These are phyloP conservation scores for Atrina japonica DNA, from an alignment of 2,888 invertebrate species.

Conservation along the genomic window DNA sequence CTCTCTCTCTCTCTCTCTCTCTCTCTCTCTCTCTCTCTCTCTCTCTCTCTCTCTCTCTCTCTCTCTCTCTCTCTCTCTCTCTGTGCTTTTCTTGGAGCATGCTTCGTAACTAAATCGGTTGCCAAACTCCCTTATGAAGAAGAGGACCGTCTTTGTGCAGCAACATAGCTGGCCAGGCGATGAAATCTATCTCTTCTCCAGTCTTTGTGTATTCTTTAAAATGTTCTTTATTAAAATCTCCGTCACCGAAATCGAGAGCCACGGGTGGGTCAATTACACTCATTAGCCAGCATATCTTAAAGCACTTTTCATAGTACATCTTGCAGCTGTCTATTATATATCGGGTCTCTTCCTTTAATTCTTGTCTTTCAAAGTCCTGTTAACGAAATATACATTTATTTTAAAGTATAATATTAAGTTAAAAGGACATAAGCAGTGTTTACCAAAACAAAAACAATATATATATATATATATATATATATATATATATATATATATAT, in stretches of 20 bases:
- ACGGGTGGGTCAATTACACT: slow-evolving; percentile 44
- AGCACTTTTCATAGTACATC: slow-evolving; percentile 24
- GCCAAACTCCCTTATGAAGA: slow-evolving; percentile 45
- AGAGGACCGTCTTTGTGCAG: slow-evolving; percentile 43
- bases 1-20: too few species aligned
- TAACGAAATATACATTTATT: background rate
- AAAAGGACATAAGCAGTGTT: background rate
- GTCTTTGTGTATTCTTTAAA: slow-evolving; percentile 45
- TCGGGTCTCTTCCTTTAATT: background rate
- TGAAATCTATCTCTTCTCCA: slow-evolving; percentile 39
- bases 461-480: too few species aligned
- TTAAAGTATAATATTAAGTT: background rate
- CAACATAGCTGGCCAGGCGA: slow-evolving; percentile 50
- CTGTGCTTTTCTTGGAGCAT: too few species aligned
- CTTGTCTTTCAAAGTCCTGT: background rate
- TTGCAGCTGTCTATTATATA: slow-evolving; percentile 6
- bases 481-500: too few species aligned
- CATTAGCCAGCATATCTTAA: slow-evolving; percentile 52
- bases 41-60: too few species aligned
- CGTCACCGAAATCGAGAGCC: slow-evolving; percentile 15
- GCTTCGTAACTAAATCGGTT: slow-evolving; percentile 23
- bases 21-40: too few species aligned
- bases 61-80: too few species aligned
- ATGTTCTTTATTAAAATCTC: slow-evolving; percentile 20
- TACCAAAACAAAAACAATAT: too few species aligned